Conservation (phyloP, 1,140 invertebrate genomes). For the Daktulosphaira vitifoliae region DNA sequence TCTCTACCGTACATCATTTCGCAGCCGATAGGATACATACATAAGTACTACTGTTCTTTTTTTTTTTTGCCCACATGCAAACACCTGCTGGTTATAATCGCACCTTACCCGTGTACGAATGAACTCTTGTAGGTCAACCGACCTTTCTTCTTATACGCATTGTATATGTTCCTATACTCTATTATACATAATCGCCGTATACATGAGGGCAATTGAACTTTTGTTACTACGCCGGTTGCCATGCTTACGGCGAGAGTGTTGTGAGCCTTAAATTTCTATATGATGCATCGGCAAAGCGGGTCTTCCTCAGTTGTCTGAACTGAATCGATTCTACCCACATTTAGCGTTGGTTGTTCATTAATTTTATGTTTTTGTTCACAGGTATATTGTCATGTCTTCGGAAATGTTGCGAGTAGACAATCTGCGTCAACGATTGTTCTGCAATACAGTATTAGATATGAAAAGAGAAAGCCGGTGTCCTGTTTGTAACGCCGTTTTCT, state of each 20-base stretch:
- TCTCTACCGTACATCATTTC: too few species aligned
- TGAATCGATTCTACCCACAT: too few species aligned
- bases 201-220: conserved; percentile 28
- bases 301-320: too few species aligned
- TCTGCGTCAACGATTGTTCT: conserved; percentile 22
- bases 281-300: too few species aligned
- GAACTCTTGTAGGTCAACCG: conserved; percentile 22
- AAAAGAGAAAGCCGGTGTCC: conserved; percentile 22
- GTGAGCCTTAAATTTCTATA: not conserved
- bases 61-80: conserved; percentile 6
- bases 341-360: too few species aligned
- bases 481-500: conserved; percentile 19
- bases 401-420: conserved; percentile 28
- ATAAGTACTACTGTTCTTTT: too few species aligned
- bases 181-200: too few species aligned
- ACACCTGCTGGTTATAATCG: conserved; percentile 18
- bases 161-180: not conserved
- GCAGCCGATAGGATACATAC: too few species aligned
- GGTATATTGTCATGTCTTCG: conserved; percentile 18
- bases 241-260: conserved; percentile 6
- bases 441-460: conserved; percentile 15
- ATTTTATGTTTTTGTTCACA: not conserved
- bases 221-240: conserved; percentile 27
- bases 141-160: conserved; percentile 1
- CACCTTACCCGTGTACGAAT: conserved; percentile 6